Percentiles rank a stretch among this genome's conserved stretches.
Conservation (phyloP, 2,113 vertebrate genomes). For the Azemiops feae region DNA sequence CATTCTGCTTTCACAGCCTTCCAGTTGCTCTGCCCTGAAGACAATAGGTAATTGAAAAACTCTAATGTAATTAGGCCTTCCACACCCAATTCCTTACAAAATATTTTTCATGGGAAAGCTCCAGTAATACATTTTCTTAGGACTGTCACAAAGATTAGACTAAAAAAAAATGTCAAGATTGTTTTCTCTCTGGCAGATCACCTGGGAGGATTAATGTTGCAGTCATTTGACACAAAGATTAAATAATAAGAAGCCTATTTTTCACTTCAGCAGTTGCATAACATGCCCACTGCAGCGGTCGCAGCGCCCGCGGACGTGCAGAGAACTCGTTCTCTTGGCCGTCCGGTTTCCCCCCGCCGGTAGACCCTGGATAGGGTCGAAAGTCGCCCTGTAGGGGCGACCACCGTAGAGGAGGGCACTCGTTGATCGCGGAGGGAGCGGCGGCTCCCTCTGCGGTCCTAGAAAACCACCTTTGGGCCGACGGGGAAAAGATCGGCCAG, state of each 20-base stretch:
- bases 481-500: too few species aligned
- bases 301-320: too few species aligned
- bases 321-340: too few species aligned
- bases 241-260: conserved; percentile 23
- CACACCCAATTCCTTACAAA: background rate
- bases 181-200: conserved; percentile 21
- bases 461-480: too few species aligned
- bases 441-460: too few species aligned
- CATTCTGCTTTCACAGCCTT: background rate
- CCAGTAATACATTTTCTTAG: background rate
- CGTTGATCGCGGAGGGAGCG: too few species aligned
- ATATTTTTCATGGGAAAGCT: accelerated
- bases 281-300: background rate
- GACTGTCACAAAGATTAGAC: background rate
- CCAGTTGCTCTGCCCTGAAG: background rate
- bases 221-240: conserved; percentile 11
- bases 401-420: too few species aligned
- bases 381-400: too few species aligned
- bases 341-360: too few species aligned
- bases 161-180: background rate
- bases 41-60: conserved; percentile 13
- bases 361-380: too few species aligned
- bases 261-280: conserved; percentile 32
- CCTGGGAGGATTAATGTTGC: conserved; percentile 1
- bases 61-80: background rate